Percentiles rank a stretch among this genome's conserved stretches.
Evolutionary conservation across 2,797 vertebrate species (phyloP).

Genomic region (Pipistrellus nathusii): DNA sequence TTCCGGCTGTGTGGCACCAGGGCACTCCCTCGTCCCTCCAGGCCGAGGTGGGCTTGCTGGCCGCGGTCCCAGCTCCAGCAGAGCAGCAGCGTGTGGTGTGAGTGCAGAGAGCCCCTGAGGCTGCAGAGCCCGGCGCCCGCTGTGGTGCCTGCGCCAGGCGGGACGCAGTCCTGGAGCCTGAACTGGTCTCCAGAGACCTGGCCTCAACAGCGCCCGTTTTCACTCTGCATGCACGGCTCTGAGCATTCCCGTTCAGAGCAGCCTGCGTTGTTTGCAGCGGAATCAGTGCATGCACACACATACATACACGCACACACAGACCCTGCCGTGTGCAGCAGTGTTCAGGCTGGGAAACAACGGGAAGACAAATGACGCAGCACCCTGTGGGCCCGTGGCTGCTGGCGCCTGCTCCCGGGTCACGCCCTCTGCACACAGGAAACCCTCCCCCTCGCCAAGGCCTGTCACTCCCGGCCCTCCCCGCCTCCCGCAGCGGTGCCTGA

Average conservation of each 20-base stretch:
- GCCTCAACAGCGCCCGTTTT: not conserved
- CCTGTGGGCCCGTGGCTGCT: not conserved
- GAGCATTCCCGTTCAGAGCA: not conserved
- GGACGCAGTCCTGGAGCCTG: not conserved
- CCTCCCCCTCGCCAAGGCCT: not conserved
- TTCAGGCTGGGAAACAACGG: not conserved
- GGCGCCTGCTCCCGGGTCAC: not conserved
- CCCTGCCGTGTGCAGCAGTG: not conserved
- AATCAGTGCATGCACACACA: not conserved
- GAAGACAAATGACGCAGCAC: not conserved
- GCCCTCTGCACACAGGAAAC: not conserved
- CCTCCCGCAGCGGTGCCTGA: not conserved
- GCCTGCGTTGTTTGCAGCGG: not conserved
- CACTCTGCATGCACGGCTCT: not conserved
- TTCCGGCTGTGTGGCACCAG: not conserved
- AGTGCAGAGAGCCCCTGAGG: not conserved
- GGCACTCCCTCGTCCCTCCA: not conserved
- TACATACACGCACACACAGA: not conserved
- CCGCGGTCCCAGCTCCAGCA: not conserved
- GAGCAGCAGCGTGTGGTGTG: rapidly evolving
- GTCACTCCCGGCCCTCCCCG: too few species aligned
- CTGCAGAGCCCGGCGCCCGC: not conserved
- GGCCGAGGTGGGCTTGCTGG: not conserved
- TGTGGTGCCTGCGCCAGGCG: rapidly evolving
- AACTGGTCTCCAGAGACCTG: not conserved